Conservation (phyloP, 2,113 vertebrate genomes). For the Leptobrachium leishanense region DNA sequence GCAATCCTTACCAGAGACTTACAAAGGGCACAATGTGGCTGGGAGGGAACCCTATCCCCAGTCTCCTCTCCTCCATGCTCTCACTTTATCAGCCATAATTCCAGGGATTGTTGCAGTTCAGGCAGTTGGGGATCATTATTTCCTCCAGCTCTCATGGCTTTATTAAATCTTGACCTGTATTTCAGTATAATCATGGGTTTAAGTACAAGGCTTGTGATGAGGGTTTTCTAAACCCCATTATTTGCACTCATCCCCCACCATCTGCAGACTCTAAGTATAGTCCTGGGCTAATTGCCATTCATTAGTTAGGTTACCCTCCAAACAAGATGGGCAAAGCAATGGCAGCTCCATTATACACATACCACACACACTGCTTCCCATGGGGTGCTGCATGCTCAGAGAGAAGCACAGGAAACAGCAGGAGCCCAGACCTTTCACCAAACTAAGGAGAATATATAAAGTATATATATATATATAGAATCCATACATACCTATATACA, state of each 20-base stretch:
- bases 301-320: background rate
- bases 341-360: background rate
- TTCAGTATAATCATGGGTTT: background rate
- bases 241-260: no score
- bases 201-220: background rate
- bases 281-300: background rate
- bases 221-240: no score
- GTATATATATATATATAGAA: no score
- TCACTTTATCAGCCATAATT: constrained; percentile 30
- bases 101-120: constrained; percentile 24
- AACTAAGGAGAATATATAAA: no score
- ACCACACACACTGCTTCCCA: background rate
- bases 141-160: constrained; percentile 57
- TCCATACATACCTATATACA: no score
- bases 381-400: no score
- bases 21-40: no score
- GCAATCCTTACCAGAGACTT: no score
- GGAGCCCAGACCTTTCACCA: no score
- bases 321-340: background rate
- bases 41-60: no score
- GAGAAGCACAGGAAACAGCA: no score
- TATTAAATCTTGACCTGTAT: constrained; percentile 49
- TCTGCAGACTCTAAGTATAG: background rate
- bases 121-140: constrained; percentile 47
- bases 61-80: no score